Conservation (phyloP, 1,140 invertebrate species). For the Diachasma alloeum region DNA sequence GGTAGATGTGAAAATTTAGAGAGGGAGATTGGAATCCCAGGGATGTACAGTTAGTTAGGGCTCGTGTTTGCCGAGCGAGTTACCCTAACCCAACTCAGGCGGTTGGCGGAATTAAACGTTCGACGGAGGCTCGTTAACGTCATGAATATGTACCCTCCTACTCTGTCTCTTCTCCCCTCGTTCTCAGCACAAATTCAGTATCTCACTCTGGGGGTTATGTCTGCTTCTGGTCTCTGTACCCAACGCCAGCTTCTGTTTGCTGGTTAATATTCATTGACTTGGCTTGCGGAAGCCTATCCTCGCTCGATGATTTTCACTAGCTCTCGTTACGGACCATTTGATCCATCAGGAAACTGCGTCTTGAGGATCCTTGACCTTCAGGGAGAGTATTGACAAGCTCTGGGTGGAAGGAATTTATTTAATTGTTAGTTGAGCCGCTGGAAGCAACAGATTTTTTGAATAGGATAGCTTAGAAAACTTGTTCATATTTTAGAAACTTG, state of each 20-base stretch:
- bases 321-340: slow-evolving; percentile 56
- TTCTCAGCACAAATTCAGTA: not conserved
- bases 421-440: no score
- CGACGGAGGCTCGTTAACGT: slow-evolving; percentile 66
- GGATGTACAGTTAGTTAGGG: slow-evolving; percentile 66
- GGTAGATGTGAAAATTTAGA: slow-evolving; percentile 7
- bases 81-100: slow-evolving; percentile 64
- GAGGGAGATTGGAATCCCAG: slow-evolving; percentile 36
- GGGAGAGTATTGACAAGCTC: not conserved
- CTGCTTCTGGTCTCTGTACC: slow-evolving; percentile 31
- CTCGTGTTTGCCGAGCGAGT: slow-evolving; percentile 66
- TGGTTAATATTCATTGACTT: slow-evolving; percentile 64
- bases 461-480: no score
- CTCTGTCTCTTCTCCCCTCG: slow-evolving; percentile 32
- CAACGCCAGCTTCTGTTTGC: slow-evolving; percentile 54
- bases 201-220: slow-evolving; percentile 27
- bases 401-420: not conserved
- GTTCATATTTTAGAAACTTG: no score
- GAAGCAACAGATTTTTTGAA: no score
- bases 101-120: slow-evolving; percentile 67
- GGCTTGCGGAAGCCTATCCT: slow-evolving; percentile 33
- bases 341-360: slow-evolving; percentile 21
- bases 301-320: slow-evolving; percentile 52
- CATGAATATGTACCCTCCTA: slow-evolving; percentile 67
- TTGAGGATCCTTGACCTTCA: not conserved